Conservation (phyloP, 2,888 invertebrate genomes). For the Drosophila monieri region DNA sequence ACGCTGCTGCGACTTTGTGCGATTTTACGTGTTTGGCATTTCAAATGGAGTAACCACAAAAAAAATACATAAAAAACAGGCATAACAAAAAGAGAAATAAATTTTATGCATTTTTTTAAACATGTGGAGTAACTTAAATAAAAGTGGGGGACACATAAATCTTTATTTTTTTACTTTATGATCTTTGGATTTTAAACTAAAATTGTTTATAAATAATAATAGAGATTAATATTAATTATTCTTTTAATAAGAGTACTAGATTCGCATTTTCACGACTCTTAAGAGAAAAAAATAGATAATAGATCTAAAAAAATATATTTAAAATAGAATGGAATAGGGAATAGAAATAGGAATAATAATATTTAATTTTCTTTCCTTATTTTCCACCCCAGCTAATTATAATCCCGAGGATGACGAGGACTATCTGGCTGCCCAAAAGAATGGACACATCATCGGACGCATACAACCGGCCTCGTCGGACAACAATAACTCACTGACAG, state of each 20-base stretch:
- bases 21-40: constrained; percentile 65
- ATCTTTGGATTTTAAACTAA: too few species aligned
- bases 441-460: constrained; percentile 75
- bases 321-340: too few species aligned
- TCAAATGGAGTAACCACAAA: constrained; percentile 28
- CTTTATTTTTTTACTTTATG: too few species aligned
- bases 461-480: constrained; percentile 73
- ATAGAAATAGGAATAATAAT: too few species aligned
- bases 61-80: constrained; percentile 13
- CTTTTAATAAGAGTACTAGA: too few species aligned
- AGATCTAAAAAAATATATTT: too few species aligned
- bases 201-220: too few species aligned
- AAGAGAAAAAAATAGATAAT: too few species aligned
- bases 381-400: constrained; percentile 80
- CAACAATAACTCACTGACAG: constrained; percentile 80
- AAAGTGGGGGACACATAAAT: background rate
- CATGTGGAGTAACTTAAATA: background rate
- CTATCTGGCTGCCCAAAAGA: constrained; percentile 76
- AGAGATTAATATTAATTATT: too few species aligned
- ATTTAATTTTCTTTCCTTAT: background rate
- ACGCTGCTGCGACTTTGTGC: constrained; percentile 41
- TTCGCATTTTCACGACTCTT: too few species aligned
- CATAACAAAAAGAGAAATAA: constrained; percentile 1
- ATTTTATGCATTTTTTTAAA: constrained; percentile 19
- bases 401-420: constrained; percentile 84